Evolutionary conservation across 2,888 invertebrate genomes (phyloP), one percentile per base, ranked within the genome.

Genomic region (Lucinisca nassula): DNA sequence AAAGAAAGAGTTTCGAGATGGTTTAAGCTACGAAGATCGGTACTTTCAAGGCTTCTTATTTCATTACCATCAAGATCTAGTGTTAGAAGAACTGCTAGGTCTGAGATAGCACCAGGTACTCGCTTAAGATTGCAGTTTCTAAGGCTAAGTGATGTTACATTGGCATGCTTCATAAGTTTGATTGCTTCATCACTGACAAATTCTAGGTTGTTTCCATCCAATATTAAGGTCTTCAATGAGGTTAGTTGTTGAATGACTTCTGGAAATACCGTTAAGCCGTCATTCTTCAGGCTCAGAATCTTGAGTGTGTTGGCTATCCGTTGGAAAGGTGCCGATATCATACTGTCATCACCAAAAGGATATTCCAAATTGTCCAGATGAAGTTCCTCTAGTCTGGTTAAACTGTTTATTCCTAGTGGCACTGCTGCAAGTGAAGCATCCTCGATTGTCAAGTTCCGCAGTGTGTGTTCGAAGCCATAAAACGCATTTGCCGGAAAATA

Each of bases 111-210:
- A 0, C 90, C 92, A 0, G 92, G 92, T n/a, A 92, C 85, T 0
- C 92, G 84, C 27, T 89, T 91, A 0, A 92, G 84, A 30, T 86
- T 89, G 40, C 92, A 91, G 81, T 91, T 89, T 24, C 80, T 75
- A 6, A 92, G 74, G 45, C 91, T 90, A 21, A 92, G 78, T 32
- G 73, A 74, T 2, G 88, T 73, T 8, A 92, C 90, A 55, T 89
- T 88, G 32, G 89, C 82, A 3, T 82, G 79, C n/a, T 67, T 87
- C 1, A 91, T 83, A 24, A 90, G 61, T 12, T 75, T 58, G 0
- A 92, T 92, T 0, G 92, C 90, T 49, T 90, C 88, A 67, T 92
- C 92, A 51, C 92, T 92, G 37, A 92, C 89, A 30, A 92, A 92
- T 37, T 91, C 84, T 1, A 92, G 67, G 40, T 88, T 51, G 76